Conservation (phyloP, 1,140 invertebrate genomes). For the Lysiphlebus fabarum region DNA sequence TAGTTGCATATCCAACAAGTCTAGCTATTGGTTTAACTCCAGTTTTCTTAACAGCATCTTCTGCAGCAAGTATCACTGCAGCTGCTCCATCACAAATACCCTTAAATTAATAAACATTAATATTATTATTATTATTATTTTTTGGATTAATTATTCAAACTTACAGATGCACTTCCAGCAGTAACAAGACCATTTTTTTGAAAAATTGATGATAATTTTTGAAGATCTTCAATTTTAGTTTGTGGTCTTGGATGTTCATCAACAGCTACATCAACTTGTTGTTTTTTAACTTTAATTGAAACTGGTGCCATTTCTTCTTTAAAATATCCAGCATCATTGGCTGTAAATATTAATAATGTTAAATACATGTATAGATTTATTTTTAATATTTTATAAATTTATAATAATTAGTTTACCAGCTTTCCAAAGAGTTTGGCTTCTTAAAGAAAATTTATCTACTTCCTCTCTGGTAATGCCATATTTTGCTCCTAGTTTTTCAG, state of each 20-base stretch:
- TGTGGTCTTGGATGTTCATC: conserved; percentile 95
- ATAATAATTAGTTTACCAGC: conserved; percentile 55
- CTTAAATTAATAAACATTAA: conserved; percentile 48
- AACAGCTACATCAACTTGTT: conserved; percentile 72
- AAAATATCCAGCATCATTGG: conserved; percentile 83
- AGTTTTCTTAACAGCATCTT: conserved; percentile 80
- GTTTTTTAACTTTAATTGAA: conserved; percentile 78
- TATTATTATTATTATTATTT: background rate
- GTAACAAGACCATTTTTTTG: conserved; percentile 95
- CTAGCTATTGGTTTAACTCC: conserved; percentile 77
- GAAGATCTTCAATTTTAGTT: conserved; percentile 79
- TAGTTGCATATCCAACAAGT: conserved; percentile 70
- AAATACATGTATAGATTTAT: too few relatives aligned
- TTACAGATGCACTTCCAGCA: conserved; percentile 91
- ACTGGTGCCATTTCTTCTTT: conserved; percentile 88
- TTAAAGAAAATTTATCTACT: conserved; percentile 83
- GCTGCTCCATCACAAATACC: conserved; percentile 96
- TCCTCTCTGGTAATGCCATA: conserved; percentile 84
- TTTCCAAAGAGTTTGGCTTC: conserved; percentile 82
- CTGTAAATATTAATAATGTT: conserved; percentile 55
- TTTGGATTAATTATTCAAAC: conserved; percentile 34
- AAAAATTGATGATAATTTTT: conserved; percentile 85
- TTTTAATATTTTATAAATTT: too few relatives aligned
- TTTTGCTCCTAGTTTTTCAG: conserved; percentile 93
- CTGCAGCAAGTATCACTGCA: conserved; percentile 84